Evolutionary conservation across 2,113 vertebrate species (phyloP).

Genomic region (Penelope pileata): DNA sequence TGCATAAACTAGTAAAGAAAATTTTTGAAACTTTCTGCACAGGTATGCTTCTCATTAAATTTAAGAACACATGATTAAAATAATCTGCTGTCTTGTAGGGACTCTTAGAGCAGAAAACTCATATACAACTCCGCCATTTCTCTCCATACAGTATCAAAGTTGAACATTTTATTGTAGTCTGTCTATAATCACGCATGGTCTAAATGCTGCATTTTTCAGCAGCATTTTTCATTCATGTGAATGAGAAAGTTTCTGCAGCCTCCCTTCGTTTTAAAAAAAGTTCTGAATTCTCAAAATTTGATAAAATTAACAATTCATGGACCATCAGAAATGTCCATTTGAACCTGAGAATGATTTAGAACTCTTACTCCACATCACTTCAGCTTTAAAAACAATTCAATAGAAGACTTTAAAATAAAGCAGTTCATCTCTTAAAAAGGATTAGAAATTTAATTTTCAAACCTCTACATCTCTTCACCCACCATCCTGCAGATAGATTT

Average conservation of each 20-base stretch:
- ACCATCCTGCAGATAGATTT: constrained; percentile 92
- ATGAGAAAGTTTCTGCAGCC: background rate
- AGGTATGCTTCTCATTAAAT: background rate
- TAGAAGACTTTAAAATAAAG: background rate
- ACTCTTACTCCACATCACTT: background rate
- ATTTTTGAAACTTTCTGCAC: background rate
- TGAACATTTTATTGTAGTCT: background rate
- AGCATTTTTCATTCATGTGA: background rate
- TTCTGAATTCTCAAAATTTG: background rate
- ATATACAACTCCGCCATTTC: background rate
- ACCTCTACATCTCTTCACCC: constrained; percentile 50
- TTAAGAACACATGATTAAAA: background rate
- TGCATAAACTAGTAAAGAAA: background rate
- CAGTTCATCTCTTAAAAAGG: constrained; percentile 6
- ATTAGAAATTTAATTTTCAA: constrained; percentile 46
- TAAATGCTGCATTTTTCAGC: background rate
- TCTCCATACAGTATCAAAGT: background rate
- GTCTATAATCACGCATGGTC: background rate
- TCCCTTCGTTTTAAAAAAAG: background rate
- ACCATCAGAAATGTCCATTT: background rate
- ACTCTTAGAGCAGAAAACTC: background rate
- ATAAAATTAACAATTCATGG: background rate
- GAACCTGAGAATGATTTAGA: background rate
- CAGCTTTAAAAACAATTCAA: background rate
- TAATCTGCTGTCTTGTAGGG: background rate